Evolutionary conservation across 2,888 invertebrate species (phyloP), one percentile per base, ranked within the genome.

Genomic region (Oxystoma pomonae): DNA sequence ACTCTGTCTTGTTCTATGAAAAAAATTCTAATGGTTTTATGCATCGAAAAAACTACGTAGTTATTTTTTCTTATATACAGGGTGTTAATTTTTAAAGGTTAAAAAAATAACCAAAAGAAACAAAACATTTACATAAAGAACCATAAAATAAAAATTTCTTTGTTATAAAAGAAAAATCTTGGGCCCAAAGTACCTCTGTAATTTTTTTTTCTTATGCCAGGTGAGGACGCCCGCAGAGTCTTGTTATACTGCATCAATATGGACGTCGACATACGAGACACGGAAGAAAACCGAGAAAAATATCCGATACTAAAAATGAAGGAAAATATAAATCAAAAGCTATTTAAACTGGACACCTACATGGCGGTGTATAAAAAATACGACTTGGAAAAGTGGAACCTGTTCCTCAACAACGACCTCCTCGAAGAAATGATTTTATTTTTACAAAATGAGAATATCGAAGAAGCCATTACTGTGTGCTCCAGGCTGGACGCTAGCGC

Each of bases 341-440:
- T 81, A 49, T 75, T 74, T 55, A 77, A 77, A 66, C 78, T 82
- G 60, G 80, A 82, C 64, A 82, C 81, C 7, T 83, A 80, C 67
- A 73, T 69, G 67, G 65, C 63, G 55, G 68, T 74, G 57, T 66
- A 63, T n/a, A 57, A 69, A 53, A 63, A 73, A 9, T 68, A 73
- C 55, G 70, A 72, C 58, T 72, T 77, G 50, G 73, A 76, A 49
- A 74, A 78, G 49, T 84, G 83, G 84, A 70, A 74, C 3, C 69
- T 72, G 66, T 84, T 84, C 75, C 78, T 75, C 2, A 71, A 71
- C 16, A 74, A 76, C 5, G 74, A 82, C 72, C 74, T 82, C 20
- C 72, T 82, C 53, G 71, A 78, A 12, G 78, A 81, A 69, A 76
- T 81, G 58, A 76, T 75, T 58, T 72, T 68, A 16, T 74, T 75